Base-by-base conservation (phyloP, 2,113 vertebrate species). In the Malurus melanocephalus region DNA sequence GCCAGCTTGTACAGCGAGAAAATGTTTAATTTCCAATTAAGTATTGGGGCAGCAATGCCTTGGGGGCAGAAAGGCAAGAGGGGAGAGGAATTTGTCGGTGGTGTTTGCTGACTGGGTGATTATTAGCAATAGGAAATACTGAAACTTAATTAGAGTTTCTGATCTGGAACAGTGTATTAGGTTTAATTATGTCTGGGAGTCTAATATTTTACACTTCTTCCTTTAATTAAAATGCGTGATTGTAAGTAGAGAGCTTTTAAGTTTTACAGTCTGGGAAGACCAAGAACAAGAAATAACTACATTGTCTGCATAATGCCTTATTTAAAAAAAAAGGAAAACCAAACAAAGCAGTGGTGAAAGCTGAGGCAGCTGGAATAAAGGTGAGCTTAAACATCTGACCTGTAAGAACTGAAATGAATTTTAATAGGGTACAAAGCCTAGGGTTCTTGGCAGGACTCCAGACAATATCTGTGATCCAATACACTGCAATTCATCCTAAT, bases 11-110 rank as follows among this genome's bases (percentile, higher is more conserved):
- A 80, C 33, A 69, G 85, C 2, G 49, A 69, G 67, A 94, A 93
- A 89, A 85, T 88, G 61, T 91, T 95, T 96, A 76, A 94, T 95
- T 96, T 96, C 85, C 68, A 95, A 81, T 96, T 89, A 93, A 93
- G 46, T 65, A 13, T n/a, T 62, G 87, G 88, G 87, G 52, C 67
- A 95, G 74, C 60, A 43, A 32, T 80, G 61, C 79, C 91, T 96
- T 59, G 38, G 32, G 74, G 92, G 84, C 83, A 86, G 53, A 81
- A 86, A 77, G 83, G 77, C 65, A 40, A 86, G 78, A 75, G 62
- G 21, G 21, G 51, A 28, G 11, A 88, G 43, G 68, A 65, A 90
- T 79, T 95, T 6, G 13, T 51, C 35, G 4, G 62, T 90, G 86
- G 49, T 72, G 61, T 78, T 87, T 90, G 75, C 82, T 93, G 84